Base-by-base conservation (phyloP, 2,113 vertebrate genomes). In the Dasypus novemcinctus region DNA sequence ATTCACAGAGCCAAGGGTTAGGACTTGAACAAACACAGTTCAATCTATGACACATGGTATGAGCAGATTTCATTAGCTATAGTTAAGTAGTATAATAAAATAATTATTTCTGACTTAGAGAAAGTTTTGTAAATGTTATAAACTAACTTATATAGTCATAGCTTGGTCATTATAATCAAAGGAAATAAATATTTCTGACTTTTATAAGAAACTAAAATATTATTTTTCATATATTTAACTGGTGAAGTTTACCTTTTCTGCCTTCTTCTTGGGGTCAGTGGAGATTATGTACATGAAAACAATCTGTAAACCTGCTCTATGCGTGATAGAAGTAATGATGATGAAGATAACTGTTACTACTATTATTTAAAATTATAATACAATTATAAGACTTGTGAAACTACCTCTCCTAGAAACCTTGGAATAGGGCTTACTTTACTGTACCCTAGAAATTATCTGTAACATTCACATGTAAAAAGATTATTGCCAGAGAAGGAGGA, bases 251-350 rank as follows among this genome's bases (percentile, higher is more conserved):
- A 1, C 20, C n/a, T 80, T 27, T 33, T 8, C 33, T 25, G 46
- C 8, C 57, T 63, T 36, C 2, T 15, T 15, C 8, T 31, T 18
- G 27, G 33, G 12, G 2, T 13, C 2, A 6, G 1, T 6, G n/a
- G 66, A 12, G 36, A 59, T 1, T 12, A 10, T 36, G 20, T 11
- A 4, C 1, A 4, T 9, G 23, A n/a, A 29, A 10, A 29, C 31
- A 15, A 15, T 7, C 21, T 41, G 14, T n/a, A 1, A 27, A 14
- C 36, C 54, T 64, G 0, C 43, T 57, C 25, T 15, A 23, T 20
- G 13, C 15, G 11, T 14, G 36, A 74, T 20, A 52, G 29, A 17
- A 0, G 1, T 4, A 14, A 23, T 3, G n/a, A 3, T 23, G 15
- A 20, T 38, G 63, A 5, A 5, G 3, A 10, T 13, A 36, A 2